Evolutionary conservation across 92 coral and sea anemone genomes (phyloP), one percentile per base, ranked within the genome.

Genomic region (Zoanthus sociatus): DNA sequence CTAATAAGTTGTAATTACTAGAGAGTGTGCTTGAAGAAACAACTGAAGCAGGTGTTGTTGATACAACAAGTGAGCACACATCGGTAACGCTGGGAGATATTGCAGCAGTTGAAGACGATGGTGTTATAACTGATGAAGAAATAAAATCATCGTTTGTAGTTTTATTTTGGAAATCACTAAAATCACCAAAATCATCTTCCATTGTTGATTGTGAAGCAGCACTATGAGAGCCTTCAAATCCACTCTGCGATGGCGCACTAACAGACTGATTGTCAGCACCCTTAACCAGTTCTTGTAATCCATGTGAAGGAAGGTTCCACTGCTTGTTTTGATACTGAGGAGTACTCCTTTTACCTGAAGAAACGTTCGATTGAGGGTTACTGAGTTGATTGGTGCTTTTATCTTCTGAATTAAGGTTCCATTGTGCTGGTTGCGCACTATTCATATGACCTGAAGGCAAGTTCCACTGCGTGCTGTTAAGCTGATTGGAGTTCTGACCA

Each of bases 91-190:
- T 66, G 2, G 70, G 26, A 30, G 64, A 10, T 7, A 9, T 50
- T 55, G 83, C 69, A 31, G 46, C 84, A 71, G n/a, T 15, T 12
- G 64, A 55, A 46, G 4, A 46, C 74, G 71, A 48, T 64, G 5
- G 67, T 50, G 44, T 13, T 33, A 69, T 16, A 61, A 73, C 17
- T 63, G 85, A 81, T 4, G 74, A 63, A 64, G 75, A 51, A 13
- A 14, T 5, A 44, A 47, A 79, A 45, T 2, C 30, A 79, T 31
- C n/a, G 48, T 20, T 56, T 79, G 85, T 10, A 14, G 78, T 48
- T 48, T 82, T 74, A 33, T 89, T 88, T 84, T 84, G 83, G 71
- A 92, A 93, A 79, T 91, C 94, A 9, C 91, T 82, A 83, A 93
- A 94, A 78, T 94, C 90, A 63, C 78, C 78, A 83, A 82, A 61